A percentile compares a stretch with the other conserved stretches of the same genome.
Evolutionary conservation across 2,888 invertebrate species (phyloP).

Genomic region (Elegia similella): DNA sequence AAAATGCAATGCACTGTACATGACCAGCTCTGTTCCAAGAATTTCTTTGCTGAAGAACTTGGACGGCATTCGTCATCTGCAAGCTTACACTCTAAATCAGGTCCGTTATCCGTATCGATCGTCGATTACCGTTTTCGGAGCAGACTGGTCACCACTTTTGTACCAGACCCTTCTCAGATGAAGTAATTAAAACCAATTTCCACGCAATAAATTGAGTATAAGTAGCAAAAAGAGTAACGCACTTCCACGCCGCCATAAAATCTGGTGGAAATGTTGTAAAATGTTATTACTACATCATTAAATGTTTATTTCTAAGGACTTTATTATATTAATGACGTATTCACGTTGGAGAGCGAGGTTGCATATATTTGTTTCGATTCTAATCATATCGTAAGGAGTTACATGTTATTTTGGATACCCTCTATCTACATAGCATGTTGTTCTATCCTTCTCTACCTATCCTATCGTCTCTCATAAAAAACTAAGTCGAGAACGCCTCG

Average conservation of each 20-base stretch:
- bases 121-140: conserved; percentile 8
- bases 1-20: not conserved
- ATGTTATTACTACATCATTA: not conserved
- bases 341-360: too few species aligned
- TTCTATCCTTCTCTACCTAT: too few species aligned
- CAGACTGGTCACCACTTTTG: not conserved
- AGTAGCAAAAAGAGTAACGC: conserved; percentile 1
- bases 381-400: too few species aligned
- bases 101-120: conserved; percentile 2
- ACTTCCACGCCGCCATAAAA: not conserved
- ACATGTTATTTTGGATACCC: too few species aligned
- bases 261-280: not conserved
- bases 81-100: not conserved
- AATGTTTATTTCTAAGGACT: not conserved
- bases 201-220: not conserved
- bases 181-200: conserved; percentile 7
- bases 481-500: too few species aligned
- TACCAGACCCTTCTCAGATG: conserved; percentile 5
- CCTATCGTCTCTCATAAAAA: too few species aligned
- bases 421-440: too few species aligned
- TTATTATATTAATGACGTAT: not conserved
- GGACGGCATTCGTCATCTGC: not conserved
- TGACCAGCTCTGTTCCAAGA: not conserved
- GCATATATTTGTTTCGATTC: too few species aligned
- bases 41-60: not conserved